phyloP scores from a whole-genome alignment of 1,140 invertebrate genomes.

The Bicyclus anynana region DNA sequence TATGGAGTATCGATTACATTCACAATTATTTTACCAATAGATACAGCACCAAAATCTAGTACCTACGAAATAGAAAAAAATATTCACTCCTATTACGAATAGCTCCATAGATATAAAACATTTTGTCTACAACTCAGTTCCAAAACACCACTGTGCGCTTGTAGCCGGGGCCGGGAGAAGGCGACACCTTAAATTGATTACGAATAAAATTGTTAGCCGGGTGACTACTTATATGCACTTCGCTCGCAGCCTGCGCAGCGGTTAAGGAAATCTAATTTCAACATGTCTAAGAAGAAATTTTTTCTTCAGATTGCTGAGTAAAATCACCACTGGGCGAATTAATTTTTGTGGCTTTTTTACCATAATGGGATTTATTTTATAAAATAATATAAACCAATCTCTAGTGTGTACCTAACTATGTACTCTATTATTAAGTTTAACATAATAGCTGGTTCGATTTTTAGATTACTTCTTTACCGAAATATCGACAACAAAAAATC shows the following conservation, averaged over 20 bases:
- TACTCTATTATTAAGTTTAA: no score
- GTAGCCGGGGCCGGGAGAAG: slow-evolving; percentile 17
- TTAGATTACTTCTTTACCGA: no score
- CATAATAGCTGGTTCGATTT: no score
- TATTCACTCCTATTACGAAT: no score
- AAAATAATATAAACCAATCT: no score
- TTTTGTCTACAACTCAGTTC: not conserved
- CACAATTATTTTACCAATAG: no score
- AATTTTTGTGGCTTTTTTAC: not conserved
- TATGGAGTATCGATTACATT: no score
- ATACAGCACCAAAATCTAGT: no score
- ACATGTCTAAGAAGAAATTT: slow-evolving; percentile 15
- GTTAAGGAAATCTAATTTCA: slow-evolving; percentile 43
- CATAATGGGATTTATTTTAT: not conserved
- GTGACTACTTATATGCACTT: slow-evolving; percentile 53
- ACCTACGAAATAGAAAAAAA: no score
- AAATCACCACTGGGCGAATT: not conserved
- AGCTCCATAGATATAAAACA: no score
- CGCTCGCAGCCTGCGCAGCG: slow-evolving; percentile 25
- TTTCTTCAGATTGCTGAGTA: not conserved
- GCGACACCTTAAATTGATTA: slow-evolving; percentile 48
- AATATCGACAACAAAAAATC: no score
- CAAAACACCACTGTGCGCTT: not conserved
- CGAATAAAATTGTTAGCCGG: slow-evolving; percentile 49
- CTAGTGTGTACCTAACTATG: no score